Evolutionary conservation across 2,113 vertebrate species (phyloP).

Genomic region (Cheirogaleus medius): DNA sequence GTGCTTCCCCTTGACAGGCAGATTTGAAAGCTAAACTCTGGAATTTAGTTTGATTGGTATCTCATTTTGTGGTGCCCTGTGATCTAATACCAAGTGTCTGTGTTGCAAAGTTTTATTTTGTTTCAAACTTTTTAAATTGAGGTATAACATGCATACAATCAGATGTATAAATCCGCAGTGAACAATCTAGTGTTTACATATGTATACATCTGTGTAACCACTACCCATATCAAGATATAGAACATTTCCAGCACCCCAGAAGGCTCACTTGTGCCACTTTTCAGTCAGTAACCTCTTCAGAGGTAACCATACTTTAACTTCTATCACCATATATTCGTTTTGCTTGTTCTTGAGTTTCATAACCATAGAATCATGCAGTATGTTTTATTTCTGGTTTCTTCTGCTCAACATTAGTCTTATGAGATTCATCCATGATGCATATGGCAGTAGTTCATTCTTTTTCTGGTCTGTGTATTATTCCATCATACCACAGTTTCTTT

Average conservation of each 20-base stretch:
- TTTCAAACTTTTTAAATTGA: not conserved
- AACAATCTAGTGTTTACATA: not conserved
- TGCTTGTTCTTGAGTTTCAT: not conserved
- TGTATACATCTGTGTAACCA: not conserved
- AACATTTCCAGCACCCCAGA: not conserved
- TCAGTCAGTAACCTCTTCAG: not conserved
- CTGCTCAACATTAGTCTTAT: not conserved
- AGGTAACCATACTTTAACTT: not conserved
- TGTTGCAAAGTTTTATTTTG: not conserved
- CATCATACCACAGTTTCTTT: not conserved
- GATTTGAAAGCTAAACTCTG: not conserved
- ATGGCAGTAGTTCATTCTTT: not conserved
- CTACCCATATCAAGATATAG: not conserved
- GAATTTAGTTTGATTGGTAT: not conserved
- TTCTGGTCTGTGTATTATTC: not conserved
- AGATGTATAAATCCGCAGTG: not conserved
- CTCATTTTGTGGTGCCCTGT: not conserved
- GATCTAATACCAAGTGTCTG: not conserved
- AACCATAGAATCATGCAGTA: not conserved
- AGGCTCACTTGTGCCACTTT: not conserved
- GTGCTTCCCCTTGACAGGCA: not conserved
- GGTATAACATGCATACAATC: not conserved
- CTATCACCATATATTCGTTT: not conserved
- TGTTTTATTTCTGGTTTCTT: not conserved
- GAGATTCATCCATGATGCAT: not conserved